A percentile compares a stretch with the other conserved stretches of the same genome.
These are phyloP conservation scores for Physella acuta DNA, from an alignment of 1,140 invertebrate species.

Conservation along the genomic window DNA sequence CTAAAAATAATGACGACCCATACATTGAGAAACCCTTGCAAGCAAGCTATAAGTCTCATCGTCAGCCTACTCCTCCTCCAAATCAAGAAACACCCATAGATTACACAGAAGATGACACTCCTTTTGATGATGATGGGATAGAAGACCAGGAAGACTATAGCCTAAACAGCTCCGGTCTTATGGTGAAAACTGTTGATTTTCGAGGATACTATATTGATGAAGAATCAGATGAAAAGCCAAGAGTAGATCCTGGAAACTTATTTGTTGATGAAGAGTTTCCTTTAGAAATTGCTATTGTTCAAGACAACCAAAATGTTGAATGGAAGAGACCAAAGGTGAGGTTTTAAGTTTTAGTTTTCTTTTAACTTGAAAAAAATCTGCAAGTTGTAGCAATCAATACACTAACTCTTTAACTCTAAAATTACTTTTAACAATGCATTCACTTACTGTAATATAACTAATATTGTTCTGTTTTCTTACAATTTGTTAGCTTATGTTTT, in stretches of 20 bases:
- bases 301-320: slow-evolving; percentile 19
- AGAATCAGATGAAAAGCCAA: slow-evolving; percentile 17
- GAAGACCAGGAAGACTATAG: slow-evolving; percentile 6
- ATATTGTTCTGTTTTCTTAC: too few relatives aligned
- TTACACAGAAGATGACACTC: slow-evolving; percentile 21
- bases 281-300: slow-evolving; percentile 29
- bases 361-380: not conserved
- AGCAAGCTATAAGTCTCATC: too few relatives aligned
- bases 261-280: slow-evolving; percentile 37
- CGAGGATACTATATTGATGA: slow-evolving; percentile 12
- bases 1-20: too few relatives aligned
- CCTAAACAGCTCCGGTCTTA: slow-evolving; percentile 3
- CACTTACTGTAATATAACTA: too few relatives aligned
- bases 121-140: slow-evolving; percentile 24
- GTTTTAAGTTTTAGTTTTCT: not conserved
- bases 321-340: slow-evolving; percentile 39
- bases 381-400: too few relatives aligned
- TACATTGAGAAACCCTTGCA: too few relatives aligned
- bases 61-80: too few relatives aligned
- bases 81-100: too few relatives aligned
- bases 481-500: too few relatives aligned
- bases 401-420: too few relatives aligned
- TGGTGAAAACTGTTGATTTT: slow-evolving; percentile 22
- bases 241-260: slow-evolving; percentile 16
- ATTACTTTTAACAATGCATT: too few relatives aligned